Percentiles rank a stretch among this genome's conserved stretches.
Evolutionary conservation across 2,797 vertebrate species (phyloP).

Genomic region (Prunella strophiata): DNA sequence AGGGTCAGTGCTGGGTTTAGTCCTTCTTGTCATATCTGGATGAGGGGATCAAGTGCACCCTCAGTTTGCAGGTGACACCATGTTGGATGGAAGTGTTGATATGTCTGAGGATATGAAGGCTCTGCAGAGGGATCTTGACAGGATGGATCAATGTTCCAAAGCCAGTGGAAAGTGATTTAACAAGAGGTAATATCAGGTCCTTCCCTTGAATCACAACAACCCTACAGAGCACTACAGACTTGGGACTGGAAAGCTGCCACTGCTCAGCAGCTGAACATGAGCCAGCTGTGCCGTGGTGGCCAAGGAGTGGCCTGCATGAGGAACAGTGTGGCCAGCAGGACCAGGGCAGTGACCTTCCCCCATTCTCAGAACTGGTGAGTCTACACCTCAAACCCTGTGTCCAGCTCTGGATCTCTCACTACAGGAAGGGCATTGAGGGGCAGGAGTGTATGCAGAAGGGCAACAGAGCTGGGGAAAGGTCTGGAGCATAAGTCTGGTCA

Average conservation of each 20-base stretch:
- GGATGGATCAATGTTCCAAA: rapidly evolving
- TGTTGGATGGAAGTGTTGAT: rapidly evolving
- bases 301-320: neutral
- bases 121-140: neutral
- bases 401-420: neutral
- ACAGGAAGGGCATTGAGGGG: neutral
- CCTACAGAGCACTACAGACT: neutral
- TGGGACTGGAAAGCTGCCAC: neutral
- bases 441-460: rapidly evolving
- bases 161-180: neutral
- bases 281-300: too few relatives aligned
- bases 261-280: neutral
- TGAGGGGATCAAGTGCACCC: rapidly evolving
- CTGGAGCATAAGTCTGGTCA: neutral
- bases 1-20: neutral
- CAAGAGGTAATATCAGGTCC: rapidly evolving
- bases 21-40: neutral
- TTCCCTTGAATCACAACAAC: neutral
- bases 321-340: neutral
- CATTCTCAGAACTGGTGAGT: neutral
- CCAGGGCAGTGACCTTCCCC: rapidly evolving
- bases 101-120: neutral
- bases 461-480: neutral
- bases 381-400: neutral
- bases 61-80: neutral